Base-by-base conservation (phyloP, 2,888 invertebrate genomes). In the Euplagia quadripunctaria region DNA sequence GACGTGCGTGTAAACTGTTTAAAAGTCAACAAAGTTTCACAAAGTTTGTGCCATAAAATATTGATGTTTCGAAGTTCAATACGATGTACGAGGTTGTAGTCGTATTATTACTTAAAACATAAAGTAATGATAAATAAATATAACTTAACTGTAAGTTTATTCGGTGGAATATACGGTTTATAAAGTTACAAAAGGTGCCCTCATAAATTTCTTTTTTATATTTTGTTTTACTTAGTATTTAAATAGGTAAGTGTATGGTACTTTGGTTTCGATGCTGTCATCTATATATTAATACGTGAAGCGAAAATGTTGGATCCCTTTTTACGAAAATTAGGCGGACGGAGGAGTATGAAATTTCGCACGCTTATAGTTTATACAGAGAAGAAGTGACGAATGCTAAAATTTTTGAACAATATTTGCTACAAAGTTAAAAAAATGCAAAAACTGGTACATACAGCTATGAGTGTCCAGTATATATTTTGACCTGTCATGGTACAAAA, bases 1-100 rank as follows among this genome's bases (percentile, higher is more conserved):
- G 73, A 74, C 68, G 70, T 69, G 74, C 73, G 71, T 72, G 71
- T 80, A 83, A 64, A 75, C 75, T 76, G 73, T 31, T 61, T 61
- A 31, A 71, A 82, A 82, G 55, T 77, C 76, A 65, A 0, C 16
- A 14, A 71, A 79, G 70, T 71, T 80, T 74, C 51, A 77, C 71
- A 75, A 73, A 73, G 61, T 77, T 79, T 76, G 55, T 70, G 67
- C 67, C 55, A 64, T 74, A 61, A 61, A 12, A 31, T 61, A 61
- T 31, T 61, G 20, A 58, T 58, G 14, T 31, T 6, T 31, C 1
- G 7, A 61, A 61, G 31, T 31, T 61, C 31, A 61, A 31, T 11
- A 31, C 12, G 14, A 61, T 31, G 61, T 51, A 31, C 31, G 31
- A 31, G 31, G 12, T 61, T 61, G 6, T 61, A 14, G 61, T 31